Conservation (phyloP, 1,140 invertebrate species). For the Ips nitidus region DNA sequence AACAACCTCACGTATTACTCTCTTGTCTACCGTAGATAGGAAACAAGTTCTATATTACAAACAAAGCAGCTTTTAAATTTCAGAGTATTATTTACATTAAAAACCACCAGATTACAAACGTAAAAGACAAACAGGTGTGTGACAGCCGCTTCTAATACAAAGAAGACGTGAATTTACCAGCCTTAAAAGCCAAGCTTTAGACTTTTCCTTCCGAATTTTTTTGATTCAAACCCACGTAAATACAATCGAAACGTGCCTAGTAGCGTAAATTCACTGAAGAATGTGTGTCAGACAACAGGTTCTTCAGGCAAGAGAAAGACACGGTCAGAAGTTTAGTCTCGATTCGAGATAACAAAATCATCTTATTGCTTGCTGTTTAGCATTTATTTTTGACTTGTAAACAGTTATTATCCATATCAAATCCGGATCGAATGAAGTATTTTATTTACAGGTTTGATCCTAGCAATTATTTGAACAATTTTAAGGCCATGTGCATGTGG, state of each 20-base stretch:
- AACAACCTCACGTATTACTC: too few species aligned
- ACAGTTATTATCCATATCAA: background rate
- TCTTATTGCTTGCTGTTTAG: background rate
- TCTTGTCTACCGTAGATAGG: too few species aligned
- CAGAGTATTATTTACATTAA: background rate
- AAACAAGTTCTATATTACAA: too few species aligned
- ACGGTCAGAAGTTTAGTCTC: background rate
- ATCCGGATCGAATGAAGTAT: background rate
- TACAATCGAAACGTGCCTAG: background rate
- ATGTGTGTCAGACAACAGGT: constrained; percentile 16
- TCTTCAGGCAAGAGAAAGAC: background rate
- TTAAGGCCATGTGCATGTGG: too few species aligned
- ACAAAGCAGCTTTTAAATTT: background rate
- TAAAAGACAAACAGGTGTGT: background rate
- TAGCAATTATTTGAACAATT: background rate
- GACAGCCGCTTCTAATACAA: background rate
- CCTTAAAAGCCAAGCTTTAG: too few species aligned
- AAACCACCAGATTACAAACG: background rate
- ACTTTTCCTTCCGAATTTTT: too few species aligned
- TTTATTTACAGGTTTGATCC: background rate
- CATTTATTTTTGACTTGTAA: background rate
- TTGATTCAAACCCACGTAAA: background rate
- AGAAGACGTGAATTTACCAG: too few species aligned
- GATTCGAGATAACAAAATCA: background rate
- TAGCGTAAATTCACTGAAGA: constrained; percentile 8